Base-by-base conservation (phyloP, 1,140 invertebrate species). In the Nilaparvata lugens region DNA sequence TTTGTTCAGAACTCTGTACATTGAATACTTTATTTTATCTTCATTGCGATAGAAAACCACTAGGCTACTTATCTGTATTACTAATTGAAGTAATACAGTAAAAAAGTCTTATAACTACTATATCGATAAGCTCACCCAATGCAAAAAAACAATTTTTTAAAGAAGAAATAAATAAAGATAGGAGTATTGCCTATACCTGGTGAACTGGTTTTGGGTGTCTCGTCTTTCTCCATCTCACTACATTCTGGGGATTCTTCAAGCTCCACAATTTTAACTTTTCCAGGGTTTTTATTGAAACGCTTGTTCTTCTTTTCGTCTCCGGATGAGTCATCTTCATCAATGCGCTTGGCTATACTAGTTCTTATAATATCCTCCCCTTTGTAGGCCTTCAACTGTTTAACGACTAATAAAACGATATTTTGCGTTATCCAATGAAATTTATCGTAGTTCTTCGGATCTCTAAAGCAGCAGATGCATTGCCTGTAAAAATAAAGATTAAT, bases 391-490 rank as follows among this genome's bases (percentile, higher is more conserved):
- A 70, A 59, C 52, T 68, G 65, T 64, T 65, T 63, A 21, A 68
- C 64, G 40, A 67, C 64, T 13, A 69, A 60, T 11, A 65, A 63
- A 16, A 79, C 72, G 19, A 79, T 67, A 51, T 73, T 73, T 67
- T 81, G 80, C 23, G 79, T 74, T 38, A 80, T 70, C 62, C 74
- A 74, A 65, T 81, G 79, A 55, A 81, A 75, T 54, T 75, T 69
- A 59, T 80, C 78, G 72, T 79, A 80, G 65, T 81, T 79, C 68
- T 78, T 78, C 23, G 71, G 68, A 65, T 80, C 79, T 63, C 79
- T 77, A 67, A 76, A 81, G 66, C 76, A 80, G 67, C 79, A 80
- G 64, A 79, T 75, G 65, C 80, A 82, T 67, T 81, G 79, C 64
- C 79, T 69, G 60, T 23, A 63, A 63, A 28, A 43, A 55, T 23